Base-by-base conservation (phyloP, 2,797 vertebrate species). In the Sebastes minor region DNA sequence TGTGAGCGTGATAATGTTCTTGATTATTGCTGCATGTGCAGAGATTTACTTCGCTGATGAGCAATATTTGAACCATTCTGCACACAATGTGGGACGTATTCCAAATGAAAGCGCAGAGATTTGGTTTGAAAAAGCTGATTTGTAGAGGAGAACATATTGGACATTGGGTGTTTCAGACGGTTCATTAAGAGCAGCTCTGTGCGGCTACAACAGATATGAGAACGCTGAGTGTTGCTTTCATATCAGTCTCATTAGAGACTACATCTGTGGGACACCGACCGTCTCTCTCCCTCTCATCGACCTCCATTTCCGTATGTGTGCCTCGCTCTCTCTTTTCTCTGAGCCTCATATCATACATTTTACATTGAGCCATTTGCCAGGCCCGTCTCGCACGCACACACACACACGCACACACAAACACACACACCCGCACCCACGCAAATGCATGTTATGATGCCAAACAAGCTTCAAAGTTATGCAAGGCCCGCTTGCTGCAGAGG, bases 391-490 rank as follows among this genome's bases (percentile, higher is more conserved):
- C 69, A 35, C 22, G 2, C 14, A 6, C 33, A 2, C 22, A 10
- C 12, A 5, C 65, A 6, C 71, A 33, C 57, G 11, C 23, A 20
- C 9, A 60, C 53, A 12, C 1, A 28, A 5, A 28, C 80, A 67
- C 62, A 71, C 32, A 1, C 79, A 23, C 71, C 2, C 61, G 1
- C 68, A 71, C 83, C 28, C 83, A 88, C 82, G 86, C 83, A 80
- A 81, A 88, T 59, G 55, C 83, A 83, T 74, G 84, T 88, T 91
- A 72, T 86, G 90, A 93, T 93, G 91, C 92, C 91, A 92, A 93
- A 91, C 86, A 83, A 88, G 91, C 89, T 86, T 90, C 89, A 84
- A 91, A 93, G 94, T 94, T 92, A 92, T 87, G 86, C 91, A 83
- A 93, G 89, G 84, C 88, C 83, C 1, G 74, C 85, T 90, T 62